Evolutionary conservation across 2,797 vertebrate species (phyloP).

Genomic region (Choloepus didactylus): DNA sequence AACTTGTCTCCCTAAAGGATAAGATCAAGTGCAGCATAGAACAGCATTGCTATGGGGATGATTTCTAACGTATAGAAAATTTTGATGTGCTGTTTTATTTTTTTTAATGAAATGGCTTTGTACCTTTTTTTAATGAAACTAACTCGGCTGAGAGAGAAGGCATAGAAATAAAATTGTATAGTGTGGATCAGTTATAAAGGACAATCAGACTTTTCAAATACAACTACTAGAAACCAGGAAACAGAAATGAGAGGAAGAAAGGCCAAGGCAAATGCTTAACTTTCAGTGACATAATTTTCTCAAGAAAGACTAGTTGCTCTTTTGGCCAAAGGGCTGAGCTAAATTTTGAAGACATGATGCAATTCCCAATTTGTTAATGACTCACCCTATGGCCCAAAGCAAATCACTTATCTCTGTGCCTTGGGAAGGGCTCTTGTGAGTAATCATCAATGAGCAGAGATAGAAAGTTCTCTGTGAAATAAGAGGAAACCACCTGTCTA

Average conservation of each 20-base stretch:
- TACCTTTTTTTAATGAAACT: background rate
- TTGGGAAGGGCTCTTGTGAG: background rate
- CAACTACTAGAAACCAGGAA: background rate
- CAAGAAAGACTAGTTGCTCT: background rate
- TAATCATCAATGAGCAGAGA: background rate
- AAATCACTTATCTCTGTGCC: background rate
- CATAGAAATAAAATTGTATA: background rate
- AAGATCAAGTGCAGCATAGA: background rate
- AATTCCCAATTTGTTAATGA: constrained; percentile 10
- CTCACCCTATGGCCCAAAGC: background rate
- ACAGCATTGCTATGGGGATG: background rate
- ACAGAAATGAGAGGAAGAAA: background rate
- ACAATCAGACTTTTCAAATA: background rate
- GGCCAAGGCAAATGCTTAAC: background rate
- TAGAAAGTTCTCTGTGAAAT: background rate
- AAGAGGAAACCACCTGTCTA: background rate
- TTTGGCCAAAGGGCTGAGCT: constrained; percentile 13
- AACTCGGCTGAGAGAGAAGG: background rate
- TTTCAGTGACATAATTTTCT: background rate
- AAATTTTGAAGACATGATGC: constrained; percentile 20
- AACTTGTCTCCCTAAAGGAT: background rate
- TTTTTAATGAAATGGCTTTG: background rate
- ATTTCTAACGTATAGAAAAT: background rate
- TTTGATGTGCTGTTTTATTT: background rate
- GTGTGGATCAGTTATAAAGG: background rate